Base-by-base conservation (phyloP, 2,113 vertebrate genomes). In the Apaloderma vittatum region DNA sequence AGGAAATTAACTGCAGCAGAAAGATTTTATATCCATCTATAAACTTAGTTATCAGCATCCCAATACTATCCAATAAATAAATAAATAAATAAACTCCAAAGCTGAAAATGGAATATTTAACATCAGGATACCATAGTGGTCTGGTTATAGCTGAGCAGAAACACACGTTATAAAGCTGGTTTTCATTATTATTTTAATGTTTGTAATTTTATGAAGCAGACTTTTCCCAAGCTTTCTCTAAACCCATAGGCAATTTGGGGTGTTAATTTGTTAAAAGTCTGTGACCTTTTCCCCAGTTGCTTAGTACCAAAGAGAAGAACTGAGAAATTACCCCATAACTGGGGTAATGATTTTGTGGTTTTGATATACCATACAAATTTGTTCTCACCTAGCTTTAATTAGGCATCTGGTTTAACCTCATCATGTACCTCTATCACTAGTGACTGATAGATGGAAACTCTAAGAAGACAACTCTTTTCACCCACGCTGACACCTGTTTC, bases 21-120 rank as follows among this genome's bases (percentile, higher is more conserved):
- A 95, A 66, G 45, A 85, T 86, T 97, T 97, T 90, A 91, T 85
- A 81, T 58, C 62, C 37, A 55, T 49, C 80, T 75, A 82, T 84
- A 93, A 89, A 78, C 62, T 78, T 84, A 8, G 32, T 81, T 93
- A 91, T 91, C 70, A 91, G 45, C 73, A 66, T 46, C 52, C 36
- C 14, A 55, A 12, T 78, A 78, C 94, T 95, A 72, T 77, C 52
- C 24, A 93, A 93, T 43, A 84, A 78, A 84, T 78, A 88, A 52
- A 86, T 68, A 58, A 88, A 93, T 71, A 11, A 86, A 68, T 49
- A 57, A 72, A 65, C 27, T 88, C 27, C 24, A 88, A 80, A 68
- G 36, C 17, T 87, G 46, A 10, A 96, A 92, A 91, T 72, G 4
- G 49, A 85, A 91, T 78, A 92, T 89, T 84, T 86, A 92, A 37